Percentiles rank a stretch among this genome's conserved stretches.
Evolutionary conservation across 2,888 invertebrate genomes (phyloP).

Genomic region (Metopia argyrocephala): DNA sequence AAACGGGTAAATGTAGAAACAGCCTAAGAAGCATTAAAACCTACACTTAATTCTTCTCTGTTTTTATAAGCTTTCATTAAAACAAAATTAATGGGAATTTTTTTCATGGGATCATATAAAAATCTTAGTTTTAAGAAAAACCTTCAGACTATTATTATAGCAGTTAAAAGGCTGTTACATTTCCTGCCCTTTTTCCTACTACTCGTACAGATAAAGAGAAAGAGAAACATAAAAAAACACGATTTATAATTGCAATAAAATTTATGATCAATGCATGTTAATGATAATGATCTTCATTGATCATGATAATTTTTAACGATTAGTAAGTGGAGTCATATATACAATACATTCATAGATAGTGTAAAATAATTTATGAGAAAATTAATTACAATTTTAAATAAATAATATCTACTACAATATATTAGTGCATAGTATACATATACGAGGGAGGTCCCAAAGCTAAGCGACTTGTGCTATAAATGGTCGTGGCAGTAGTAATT

Average conservation of each 20-base stretch:
- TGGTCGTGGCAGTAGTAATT: no score
- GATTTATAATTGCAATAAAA: not conserved
- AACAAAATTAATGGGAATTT: not conserved
- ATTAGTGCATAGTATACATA: no score
- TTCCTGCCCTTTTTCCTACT: not conserved
- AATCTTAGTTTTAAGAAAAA: not conserved
- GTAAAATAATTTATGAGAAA: slow-evolving; percentile 4
- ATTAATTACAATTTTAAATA: slow-evolving; percentile 41
- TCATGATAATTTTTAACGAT: slow-evolving; percentile 31
- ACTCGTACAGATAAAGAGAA: not conserved
- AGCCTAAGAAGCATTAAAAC: not conserved
- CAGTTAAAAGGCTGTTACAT: slow-evolving; percentile 8
- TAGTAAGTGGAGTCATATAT: not conserved
- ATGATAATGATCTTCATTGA: not conserved
- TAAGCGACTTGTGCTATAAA: no score
- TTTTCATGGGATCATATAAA: not conserved
- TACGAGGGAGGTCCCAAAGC: no score
- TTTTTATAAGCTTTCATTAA: not conserved
- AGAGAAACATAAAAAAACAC: not conserved
- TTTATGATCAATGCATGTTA: slow-evolving; percentile 18
- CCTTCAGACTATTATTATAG: not conserved
- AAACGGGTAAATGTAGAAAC: not conserved
- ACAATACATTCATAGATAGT: not conserved
- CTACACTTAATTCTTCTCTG: not conserved
- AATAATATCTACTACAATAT: no score